Evolutionary conservation across 2,113 vertebrate species (phyloP).

Genomic region (Serilophus lunatus): DNA sequence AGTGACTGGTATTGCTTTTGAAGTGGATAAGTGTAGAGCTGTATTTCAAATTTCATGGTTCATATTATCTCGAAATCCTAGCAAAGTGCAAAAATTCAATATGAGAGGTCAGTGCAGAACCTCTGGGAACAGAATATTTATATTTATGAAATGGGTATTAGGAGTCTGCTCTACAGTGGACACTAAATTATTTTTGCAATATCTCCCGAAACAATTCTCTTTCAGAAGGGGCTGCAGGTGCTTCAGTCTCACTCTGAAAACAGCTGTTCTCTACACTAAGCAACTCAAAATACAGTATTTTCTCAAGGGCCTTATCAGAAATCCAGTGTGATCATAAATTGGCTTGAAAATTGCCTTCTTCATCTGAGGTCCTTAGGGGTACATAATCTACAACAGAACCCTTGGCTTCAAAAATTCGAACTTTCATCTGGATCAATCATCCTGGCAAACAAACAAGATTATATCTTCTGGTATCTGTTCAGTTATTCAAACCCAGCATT

Average conservation of each 20-base stretch:
- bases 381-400: background rate
- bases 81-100: background rate
- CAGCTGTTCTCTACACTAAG: background rate
- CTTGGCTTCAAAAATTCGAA: background rate
- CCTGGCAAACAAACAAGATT: background rate
- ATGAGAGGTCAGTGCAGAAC: background rate
- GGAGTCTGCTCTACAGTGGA: background rate
- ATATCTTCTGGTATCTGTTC: background rate
- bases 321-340: background rate
- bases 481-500: background rate
- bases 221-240: background rate
- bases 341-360: background rate
- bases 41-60: background rate
- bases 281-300: background rate
- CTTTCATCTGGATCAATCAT: background rate
- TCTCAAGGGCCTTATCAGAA: background rate
- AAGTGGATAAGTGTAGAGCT: background rate
- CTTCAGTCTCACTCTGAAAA: background rate
- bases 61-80: background rate
- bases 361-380: background rate
- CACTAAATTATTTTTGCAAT: background rate
- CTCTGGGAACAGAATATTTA: background rate
- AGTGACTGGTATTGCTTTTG: background rate
- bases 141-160: background rate
- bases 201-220: background rate